Evolutionary conservation across 2,113 vertebrate genomes (phyloP).

Genomic region (Melanostigma gelatinosum): DNA sequence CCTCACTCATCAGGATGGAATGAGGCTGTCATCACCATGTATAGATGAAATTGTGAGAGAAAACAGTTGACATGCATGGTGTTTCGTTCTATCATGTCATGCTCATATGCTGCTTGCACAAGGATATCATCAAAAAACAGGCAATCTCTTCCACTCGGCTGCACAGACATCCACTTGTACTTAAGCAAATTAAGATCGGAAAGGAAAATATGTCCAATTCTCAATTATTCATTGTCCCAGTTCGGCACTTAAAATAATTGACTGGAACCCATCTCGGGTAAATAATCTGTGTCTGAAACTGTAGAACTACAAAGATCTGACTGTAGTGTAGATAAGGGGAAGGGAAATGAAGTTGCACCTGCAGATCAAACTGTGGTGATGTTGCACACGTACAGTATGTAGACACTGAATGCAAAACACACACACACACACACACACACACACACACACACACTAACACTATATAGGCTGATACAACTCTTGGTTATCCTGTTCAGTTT

Average conservation of each 20-base stretch:
- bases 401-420: background rate
- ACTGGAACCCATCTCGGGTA: slow-evolving; percentile 29
- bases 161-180: slow-evolving; percentile 5
- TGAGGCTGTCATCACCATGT: background rate
- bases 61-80: background rate
- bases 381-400: background rate
- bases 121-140: background rate
- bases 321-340: slow-evolving; percentile 18
- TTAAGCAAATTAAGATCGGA: slow-evolving; percentile 7
- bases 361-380: slow-evolving; percentile 18
- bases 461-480: background rate
- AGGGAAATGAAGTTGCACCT: slow-evolving; percentile 32
- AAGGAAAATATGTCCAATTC: slow-evolving; percentile 12
- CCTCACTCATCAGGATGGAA: background rate
- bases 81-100: background rate
- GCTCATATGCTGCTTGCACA: background rate
- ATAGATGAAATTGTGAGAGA: background rate
- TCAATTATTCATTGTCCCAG: slow-evolving; percentile 44
- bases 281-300: slow-evolving; percentile 52
- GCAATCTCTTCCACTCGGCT: slow-evolving; percentile 5
- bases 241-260: slow-evolving; percentile 48
- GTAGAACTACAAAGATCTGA: slow-evolving; percentile 29
- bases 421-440: background rate
- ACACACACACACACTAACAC: background rate
- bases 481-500: background rate